Percentiles rank a stretch among this genome's conserved stretches.
These are phyloP conservation scores for Suillia variegata DNA, from an alignment of 2,888 invertebrate species.

Conservation along the genomic window DNA sequence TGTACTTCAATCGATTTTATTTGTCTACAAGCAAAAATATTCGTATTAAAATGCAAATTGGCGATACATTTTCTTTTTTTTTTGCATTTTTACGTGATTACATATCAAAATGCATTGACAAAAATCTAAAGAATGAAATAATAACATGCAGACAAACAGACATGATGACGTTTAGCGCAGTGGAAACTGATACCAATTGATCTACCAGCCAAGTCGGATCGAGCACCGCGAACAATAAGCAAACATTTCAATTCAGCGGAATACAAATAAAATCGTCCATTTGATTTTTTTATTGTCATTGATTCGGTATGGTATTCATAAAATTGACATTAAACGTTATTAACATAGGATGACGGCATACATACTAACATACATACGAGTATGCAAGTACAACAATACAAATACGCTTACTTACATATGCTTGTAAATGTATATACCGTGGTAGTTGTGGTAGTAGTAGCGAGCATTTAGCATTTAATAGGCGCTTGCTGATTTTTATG, in stretches of 20 bases:
- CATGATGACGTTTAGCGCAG: no score
- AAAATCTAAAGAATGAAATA: background rate
- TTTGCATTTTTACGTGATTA: no score
- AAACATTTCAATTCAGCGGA: background rate
- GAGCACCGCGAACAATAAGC: background rate
- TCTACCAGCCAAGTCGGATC: background rate
- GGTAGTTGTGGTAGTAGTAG: background rate
- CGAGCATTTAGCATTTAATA: background rate
- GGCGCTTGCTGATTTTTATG: no score
- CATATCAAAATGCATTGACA: no score
- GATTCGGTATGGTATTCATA: conserved; percentile 3
- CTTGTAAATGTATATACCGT: background rate
- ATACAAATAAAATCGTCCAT: conserved; percentile 2
- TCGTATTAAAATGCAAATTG: no score
- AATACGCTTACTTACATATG: background rate
- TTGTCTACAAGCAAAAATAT: no score
- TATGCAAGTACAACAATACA: conserved; percentile 2
- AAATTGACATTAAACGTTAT: conserved; percentile 1
- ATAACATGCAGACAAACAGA: no score
- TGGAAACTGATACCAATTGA: no score
- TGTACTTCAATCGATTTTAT: no score
- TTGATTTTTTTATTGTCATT: conserved; percentile 3
- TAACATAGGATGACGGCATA: conserved; percentile 12
- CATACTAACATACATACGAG: conserved; percentile 37
- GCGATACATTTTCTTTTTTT: no score